These are phyloP conservation scores for Chamaetylas fuelleborni DNA, from an alignment of 2,113 vertebrate species.

Conservation along the genomic window DNA sequence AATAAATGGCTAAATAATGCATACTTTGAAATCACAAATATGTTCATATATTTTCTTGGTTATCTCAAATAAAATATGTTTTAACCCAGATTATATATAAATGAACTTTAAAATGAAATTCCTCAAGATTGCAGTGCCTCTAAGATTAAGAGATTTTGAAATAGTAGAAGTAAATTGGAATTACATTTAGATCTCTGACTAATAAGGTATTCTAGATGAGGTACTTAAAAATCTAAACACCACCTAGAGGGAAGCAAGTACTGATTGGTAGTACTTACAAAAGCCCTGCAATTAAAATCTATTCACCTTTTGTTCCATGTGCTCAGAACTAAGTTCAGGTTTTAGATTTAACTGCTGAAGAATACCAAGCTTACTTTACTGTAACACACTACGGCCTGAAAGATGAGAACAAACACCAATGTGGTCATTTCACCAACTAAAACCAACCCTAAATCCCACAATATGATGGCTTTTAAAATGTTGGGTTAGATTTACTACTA, in stretches of 20 bases:
- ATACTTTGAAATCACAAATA: background rate
- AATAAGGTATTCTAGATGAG: background rate
- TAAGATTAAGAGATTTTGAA: background rate
- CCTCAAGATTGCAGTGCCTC: background rate
- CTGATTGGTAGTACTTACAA: background rate
- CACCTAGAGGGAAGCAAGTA: background rate
- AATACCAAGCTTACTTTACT: background rate
- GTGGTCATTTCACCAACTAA: background rate
- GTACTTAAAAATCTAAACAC: background rate
- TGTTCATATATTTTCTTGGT: background rate
- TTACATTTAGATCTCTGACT: background rate
- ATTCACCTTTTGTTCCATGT: background rate
- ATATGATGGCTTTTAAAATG: background rate
- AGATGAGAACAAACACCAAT: background rate
- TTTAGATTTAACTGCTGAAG: background rate
- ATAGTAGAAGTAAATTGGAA: background rate
- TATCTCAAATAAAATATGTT: background rate
- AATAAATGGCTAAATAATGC: background rate
- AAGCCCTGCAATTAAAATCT: background rate
- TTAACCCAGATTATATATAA: background rate
- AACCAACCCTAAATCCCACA: background rate
- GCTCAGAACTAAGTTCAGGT: background rate
- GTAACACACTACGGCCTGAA: background rate
- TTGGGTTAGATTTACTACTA: background rate
- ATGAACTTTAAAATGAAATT: background rate